These are phyloP conservation scores for Poeciliopsis paucimaculata DNA, from an alignment of 2,797 vertebrate species.

Conservation along the genomic window DNA sequence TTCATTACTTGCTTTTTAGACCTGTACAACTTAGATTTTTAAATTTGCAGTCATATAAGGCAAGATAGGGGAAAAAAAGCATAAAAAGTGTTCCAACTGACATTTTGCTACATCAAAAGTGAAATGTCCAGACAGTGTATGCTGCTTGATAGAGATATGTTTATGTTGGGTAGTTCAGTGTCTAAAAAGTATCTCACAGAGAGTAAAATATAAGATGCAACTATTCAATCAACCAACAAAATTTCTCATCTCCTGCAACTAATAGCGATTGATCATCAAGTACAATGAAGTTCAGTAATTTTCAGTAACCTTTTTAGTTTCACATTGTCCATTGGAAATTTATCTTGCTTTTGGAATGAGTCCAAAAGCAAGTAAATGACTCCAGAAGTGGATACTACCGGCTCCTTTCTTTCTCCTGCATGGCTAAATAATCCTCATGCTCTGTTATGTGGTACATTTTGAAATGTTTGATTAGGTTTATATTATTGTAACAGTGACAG, in stretches of 20 bases:
- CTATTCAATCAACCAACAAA: not conserved
- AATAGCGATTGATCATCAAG: not conserved
- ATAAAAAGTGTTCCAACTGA: not conserved
- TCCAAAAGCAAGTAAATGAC: not conserved
- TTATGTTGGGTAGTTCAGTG: too few species aligned
- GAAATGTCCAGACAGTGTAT: not conserved
- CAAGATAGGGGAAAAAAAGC: not conserved
- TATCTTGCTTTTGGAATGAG: slow-evolving; percentile 5
- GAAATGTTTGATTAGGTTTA: not conserved
- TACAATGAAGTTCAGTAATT: not conserved
- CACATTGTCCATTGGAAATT: not conserved
- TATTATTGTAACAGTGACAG: not conserved
- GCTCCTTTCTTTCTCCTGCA: not conserved
- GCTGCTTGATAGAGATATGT: too few species aligned
- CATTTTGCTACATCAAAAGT: not conserved
- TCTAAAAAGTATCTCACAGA: too few species aligned
- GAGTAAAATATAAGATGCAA: too few species aligned
- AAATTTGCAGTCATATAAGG: not conserved
- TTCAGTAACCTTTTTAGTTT: slow-evolving; percentile 2
- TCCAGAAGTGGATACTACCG: not conserved
- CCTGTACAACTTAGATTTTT: not conserved
- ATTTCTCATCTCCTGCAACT: not conserved
- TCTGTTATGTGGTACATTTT: not conserved
- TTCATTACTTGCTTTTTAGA: not conserved
- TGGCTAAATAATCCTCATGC: not conserved